Percentiles rank a stretch among this genome's conserved stretches.
Evolutionary conservation across 2,797 vertebrate genomes (phyloP).

Genomic region (Rachycentron canadum): DNA sequence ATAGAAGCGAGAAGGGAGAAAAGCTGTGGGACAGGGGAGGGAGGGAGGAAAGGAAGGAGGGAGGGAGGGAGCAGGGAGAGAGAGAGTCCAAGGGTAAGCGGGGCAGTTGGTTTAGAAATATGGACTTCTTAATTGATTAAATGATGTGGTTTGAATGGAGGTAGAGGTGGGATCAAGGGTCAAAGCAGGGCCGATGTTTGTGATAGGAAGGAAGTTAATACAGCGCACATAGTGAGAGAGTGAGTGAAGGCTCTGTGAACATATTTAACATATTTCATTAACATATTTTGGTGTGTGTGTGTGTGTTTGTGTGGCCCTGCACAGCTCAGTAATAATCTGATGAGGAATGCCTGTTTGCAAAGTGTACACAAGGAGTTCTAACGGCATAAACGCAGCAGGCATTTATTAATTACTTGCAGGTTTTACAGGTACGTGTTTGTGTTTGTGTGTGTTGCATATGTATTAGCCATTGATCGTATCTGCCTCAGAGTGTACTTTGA

Average conservation of each 20-base stretch:
- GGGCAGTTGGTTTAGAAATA: slow-evolving; percentile 30
- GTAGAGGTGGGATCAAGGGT: slow-evolving; percentile 9
- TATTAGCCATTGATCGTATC: slow-evolving; percentile 37
- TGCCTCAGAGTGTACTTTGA: slow-evolving; percentile 56
- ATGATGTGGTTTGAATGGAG: slow-evolving; percentile 3
- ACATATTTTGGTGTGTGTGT: slow-evolving; percentile 37
- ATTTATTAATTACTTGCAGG: slow-evolving; percentile 14
- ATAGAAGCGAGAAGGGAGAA: slow-evolving; percentile 39
- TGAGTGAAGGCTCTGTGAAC: slow-evolving; percentile 20
- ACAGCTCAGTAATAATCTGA: slow-evolving; percentile 78
- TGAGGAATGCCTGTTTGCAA: slow-evolving; percentile 77
- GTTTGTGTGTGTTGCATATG: background rate
- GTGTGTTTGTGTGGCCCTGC: slow-evolving; percentile 23
- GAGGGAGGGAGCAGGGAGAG: slow-evolving; percentile 25
- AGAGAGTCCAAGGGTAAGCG: slow-evolving; percentile 29
- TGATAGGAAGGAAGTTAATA: slow-evolving; percentile 7
- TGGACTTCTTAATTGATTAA: slow-evolving; percentile 58
- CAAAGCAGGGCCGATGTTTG: slow-evolving; percentile 8
- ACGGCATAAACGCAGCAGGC: slow-evolving; percentile 24
- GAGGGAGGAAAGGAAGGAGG: slow-evolving; percentile 32
- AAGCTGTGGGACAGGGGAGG: slow-evolving; percentile 35
- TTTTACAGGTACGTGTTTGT: background rate
- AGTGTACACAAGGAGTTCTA: slow-evolving; percentile 38
- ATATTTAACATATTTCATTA: slow-evolving; percentile 29
- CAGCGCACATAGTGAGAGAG: background rate